A percentile compares a stretch with the other conserved stretches of the same genome.
These are phyloP conservation scores for Neodiprion virginianus DNA, from an alignment of 1,140 invertebrate genomes.

Conservation along the genomic window DNA sequence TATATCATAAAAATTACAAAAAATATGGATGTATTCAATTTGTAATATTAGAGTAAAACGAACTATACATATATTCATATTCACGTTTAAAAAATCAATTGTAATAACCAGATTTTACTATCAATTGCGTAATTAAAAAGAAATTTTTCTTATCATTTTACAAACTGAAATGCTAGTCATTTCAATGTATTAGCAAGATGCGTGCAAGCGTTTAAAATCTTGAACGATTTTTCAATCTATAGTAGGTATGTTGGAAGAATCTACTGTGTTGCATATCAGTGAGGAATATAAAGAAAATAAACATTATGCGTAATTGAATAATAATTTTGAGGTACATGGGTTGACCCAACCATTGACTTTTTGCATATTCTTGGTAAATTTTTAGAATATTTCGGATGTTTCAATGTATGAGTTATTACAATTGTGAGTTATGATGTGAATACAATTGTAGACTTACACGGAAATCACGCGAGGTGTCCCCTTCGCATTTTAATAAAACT, in stretches of 20 bases:
- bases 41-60: background rate
- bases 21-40: background rate
- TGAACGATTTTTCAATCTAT: no score
- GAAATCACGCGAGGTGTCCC: background rate
- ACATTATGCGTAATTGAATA: slow-evolving; percentile 6
- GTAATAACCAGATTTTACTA: slow-evolving; percentile 15
- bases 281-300: background rate
- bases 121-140: slow-evolving; percentile 21
- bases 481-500: background rate
- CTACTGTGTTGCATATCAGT: no score
- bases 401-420: no score
- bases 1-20: background rate
- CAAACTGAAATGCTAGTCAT: no score
- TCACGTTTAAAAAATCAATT: background rate
- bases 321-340: no score
- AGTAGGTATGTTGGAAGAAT: no score
- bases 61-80: background rate
- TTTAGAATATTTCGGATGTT: no score
- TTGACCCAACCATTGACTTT: no score
- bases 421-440: background rate
- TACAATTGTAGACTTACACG: background rate
- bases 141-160: no score
- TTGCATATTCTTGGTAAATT: no score
- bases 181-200: no score
- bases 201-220: no score